Evolutionary conservation across 2,888 invertebrate species (phyloP).

Genomic region (Drepanosiphum platanoidis): DNA sequence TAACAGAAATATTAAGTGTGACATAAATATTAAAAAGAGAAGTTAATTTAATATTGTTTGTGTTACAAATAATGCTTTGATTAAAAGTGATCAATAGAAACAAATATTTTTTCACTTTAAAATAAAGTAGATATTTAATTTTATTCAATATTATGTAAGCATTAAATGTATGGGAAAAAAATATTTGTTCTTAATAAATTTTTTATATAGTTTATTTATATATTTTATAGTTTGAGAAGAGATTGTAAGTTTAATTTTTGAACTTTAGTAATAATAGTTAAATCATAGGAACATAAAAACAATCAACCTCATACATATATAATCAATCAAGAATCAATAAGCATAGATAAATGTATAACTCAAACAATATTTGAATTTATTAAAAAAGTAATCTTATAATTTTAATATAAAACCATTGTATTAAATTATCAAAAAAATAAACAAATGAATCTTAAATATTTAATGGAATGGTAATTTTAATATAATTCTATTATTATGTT

Average conservation of each 20-base stretch:
- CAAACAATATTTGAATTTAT: neutral
- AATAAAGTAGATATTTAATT: neutral
- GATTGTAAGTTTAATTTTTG: too few species aligned
- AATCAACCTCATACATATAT: neutral
- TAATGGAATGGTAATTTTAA: conserved; percentile 6
- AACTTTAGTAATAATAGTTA: neutral
- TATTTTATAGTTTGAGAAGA: too few species aligned
- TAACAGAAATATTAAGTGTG: neutral
- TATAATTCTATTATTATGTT: neutral
- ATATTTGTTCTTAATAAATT: neutral
- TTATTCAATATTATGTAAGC: neutral
- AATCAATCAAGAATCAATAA: neutral
- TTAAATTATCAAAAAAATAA: neutral
- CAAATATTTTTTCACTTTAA: neutral
- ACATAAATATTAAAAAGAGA: neutral
- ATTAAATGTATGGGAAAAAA: neutral
- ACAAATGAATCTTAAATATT: neutral
- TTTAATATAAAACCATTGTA: neutral
- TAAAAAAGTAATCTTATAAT: neutral
- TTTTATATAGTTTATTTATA: too few species aligned
- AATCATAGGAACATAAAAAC: neutral
- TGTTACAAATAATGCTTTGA: neutral
- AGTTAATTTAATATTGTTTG: neutral
- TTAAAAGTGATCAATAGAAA: too few species aligned
- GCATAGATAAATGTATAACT: neutral